Conservation (phyloP, 2,888 invertebrate species). For the Hemicrepidius hirtus region DNA sequence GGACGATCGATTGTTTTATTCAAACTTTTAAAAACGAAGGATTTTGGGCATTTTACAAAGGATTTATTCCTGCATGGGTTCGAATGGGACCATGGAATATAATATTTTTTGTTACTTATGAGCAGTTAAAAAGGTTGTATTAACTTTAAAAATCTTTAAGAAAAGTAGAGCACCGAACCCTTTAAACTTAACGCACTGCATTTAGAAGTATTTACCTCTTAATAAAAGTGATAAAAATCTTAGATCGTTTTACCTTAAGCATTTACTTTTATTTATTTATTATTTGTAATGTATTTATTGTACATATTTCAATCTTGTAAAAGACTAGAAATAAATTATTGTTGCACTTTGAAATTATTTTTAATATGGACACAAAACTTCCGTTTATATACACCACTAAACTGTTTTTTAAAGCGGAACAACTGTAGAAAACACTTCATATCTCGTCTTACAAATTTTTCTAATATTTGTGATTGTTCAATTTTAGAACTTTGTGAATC, state of each 20-base stretch:
- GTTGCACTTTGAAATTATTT: conserved; percentile 31
- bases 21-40: conserved; percentile 93
- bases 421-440: no score
- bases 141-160: conserved; percentile 63
- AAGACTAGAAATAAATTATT: conserved; percentile 46
- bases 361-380: no score
- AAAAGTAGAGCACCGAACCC: conserved; percentile 10
- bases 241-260: conserved; percentile 31
- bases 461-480: no score
- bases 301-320: conserved; percentile 36
- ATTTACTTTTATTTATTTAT: conserved; percentile 44
- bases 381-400: no score
- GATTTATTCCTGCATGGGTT: conserved; percentile 96
- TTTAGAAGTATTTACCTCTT: conserved; percentile 33
- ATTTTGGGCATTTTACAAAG: conserved; percentile 91
- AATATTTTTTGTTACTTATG: conserved; percentile 95
- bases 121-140: conserved; percentile 88
- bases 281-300: conserved; percentile 38
- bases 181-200: conserved; percentile 22
- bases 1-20: conserved; percentile 81
- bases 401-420: neutral
- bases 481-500: no score
- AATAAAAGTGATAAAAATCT: conserved; percentile 29
- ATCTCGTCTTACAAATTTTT: no score
- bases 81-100: conserved; percentile 98